Evolutionary conservation across 2,797 vertebrate species (phyloP).

Genomic region (Anniella stebbinsi): DNA sequence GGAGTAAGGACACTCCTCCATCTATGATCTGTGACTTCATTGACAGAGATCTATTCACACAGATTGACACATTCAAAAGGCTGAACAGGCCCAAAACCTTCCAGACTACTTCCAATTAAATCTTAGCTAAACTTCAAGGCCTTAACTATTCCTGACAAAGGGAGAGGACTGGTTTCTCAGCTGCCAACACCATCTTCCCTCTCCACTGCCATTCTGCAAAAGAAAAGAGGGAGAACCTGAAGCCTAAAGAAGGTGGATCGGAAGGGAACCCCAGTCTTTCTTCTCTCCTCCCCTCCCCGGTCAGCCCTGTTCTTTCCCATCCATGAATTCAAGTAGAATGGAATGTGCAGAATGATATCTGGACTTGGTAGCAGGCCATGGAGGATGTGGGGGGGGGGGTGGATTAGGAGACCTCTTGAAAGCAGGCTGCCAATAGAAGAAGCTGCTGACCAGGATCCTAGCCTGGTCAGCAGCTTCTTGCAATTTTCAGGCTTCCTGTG

Average conservation of each 20-base stretch:
- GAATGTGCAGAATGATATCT: not conserved
- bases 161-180: not conserved
- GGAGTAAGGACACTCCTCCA: no score
- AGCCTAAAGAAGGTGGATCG: not conserved
- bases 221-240: not conserved
- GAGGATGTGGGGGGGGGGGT: no score
- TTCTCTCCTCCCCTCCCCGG: no score
- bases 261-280: not conserved
- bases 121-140: no score
- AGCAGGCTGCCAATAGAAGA: not conserved
- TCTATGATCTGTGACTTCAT: no score
- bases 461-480: not conserved
- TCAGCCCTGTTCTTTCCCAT: not conserved
- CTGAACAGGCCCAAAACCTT: no score
- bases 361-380: not conserved
- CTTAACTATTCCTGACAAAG: not conserved
- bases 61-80: no score
- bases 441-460: not conserved
- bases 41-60: no score
- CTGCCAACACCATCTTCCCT: not conserved
- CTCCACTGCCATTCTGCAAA: not conserved
- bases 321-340: no score
- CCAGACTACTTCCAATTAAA: no score
- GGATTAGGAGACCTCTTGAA: not conserved
- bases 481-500: not conserved